Conservation (phyloP, 2,888 invertebrate species). For the Cephus rjabovi region DNA sequence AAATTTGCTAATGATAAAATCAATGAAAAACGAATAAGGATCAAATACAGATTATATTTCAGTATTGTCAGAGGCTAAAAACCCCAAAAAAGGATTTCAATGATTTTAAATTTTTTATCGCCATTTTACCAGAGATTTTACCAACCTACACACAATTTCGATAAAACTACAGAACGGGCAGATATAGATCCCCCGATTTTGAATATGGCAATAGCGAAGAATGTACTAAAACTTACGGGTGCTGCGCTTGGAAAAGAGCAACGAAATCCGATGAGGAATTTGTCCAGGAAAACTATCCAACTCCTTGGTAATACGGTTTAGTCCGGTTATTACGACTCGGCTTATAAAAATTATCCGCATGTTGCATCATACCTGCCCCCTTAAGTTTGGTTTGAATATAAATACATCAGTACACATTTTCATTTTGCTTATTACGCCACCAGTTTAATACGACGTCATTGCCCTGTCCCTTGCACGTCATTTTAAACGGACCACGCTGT, state of each 20-base stretch:
- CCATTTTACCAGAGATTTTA: neutral
- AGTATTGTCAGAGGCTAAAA: constrained; percentile 64
- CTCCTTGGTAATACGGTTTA: constrained; percentile 42
- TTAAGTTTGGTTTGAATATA: too few relatives aligned
- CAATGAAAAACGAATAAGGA: constrained; percentile 62
- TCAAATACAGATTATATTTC: constrained; percentile 67
- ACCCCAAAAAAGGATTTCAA: constrained; percentile 70
- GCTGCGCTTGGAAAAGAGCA: constrained; percentile 40
- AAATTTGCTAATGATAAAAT: constrained; percentile 57
- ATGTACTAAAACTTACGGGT: constrained; percentile 45
- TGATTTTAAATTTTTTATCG: constrained; percentile 36
- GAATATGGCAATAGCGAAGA: constrained; percentile 68
- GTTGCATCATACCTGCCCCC: too few relatives aligned
- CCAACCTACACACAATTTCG: neutral
- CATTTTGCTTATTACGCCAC: too few relatives aligned
- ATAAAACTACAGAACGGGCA: constrained; percentile 43
- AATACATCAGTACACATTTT: too few relatives aligned
- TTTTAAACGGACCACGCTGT: too few relatives aligned
- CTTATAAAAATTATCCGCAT: too few relatives aligned
- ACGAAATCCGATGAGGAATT: constrained; percentile 64
- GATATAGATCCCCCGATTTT: constrained; percentile 29
- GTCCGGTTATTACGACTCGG: too few relatives aligned
- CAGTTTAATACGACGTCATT: too few relatives aligned
- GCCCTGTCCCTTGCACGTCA: too few relatives aligned
- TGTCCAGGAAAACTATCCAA: constrained; percentile 57